Conservation (phyloP, 2,113 vertebrate species). For the Anoura caudifer region DNA sequence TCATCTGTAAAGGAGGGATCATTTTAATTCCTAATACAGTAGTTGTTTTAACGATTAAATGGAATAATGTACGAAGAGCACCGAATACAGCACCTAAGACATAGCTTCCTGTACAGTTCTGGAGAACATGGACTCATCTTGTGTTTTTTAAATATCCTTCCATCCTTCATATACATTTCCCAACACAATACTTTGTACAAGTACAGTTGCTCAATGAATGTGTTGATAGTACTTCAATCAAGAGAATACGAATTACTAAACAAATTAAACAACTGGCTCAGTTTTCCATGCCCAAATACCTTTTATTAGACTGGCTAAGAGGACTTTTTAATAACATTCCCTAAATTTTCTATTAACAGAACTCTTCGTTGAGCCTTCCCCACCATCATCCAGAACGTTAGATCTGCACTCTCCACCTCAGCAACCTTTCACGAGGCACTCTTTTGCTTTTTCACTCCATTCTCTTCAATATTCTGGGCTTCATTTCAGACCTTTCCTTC, state of each 20-base stretch:
- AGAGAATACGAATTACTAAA: background rate
- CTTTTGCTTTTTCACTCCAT: background rate
- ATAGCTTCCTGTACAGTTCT: background rate
- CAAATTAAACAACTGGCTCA: conserved; percentile 7
- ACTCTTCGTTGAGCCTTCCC: background rate
- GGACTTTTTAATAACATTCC: conserved; percentile 20
- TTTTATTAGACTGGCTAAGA: background rate
- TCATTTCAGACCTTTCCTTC: conserved; percentile 74
- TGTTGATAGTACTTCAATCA: background rate
- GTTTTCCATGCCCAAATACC: conserved; percentile 19
- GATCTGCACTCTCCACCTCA: background rate
- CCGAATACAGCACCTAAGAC: background rate
- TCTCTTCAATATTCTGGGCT: conserved; percentile 63
- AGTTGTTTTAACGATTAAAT: conserved; percentile 24
- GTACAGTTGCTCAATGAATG: background rate
- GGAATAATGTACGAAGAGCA: background rate
- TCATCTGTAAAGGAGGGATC: background rate
- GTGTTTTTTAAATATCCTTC: conserved; percentile 23
- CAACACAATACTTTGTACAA: background rate
- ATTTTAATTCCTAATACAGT: conserved; percentile 2
- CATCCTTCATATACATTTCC: background rate
- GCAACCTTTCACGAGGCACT: conserved; percentile 32
- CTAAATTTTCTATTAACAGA: conserved; percentile 29
- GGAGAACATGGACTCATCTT: background rate
- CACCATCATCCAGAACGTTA: background rate